Evolutionary conservation across 2,888 invertebrate species (phyloP).

Genomic region (Orthonychiurus folsomi): DNA sequence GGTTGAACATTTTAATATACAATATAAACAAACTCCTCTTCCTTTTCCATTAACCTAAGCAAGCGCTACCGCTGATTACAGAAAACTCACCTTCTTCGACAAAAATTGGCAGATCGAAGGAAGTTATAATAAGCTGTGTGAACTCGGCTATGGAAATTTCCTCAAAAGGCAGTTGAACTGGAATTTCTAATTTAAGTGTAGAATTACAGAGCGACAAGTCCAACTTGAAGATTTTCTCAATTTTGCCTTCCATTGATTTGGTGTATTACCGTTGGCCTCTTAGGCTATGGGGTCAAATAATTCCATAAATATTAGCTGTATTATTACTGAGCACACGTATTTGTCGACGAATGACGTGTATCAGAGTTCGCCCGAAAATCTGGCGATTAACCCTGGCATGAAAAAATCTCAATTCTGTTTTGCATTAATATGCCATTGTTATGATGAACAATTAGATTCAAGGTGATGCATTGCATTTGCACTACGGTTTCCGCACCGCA

Average conservation of each 20-base stretch:
- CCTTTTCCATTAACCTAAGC: conserved; percentile 13
- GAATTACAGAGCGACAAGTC: conserved; percentile 9
- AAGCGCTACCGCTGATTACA: too few relatives aligned
- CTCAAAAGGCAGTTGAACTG: conserved; percentile 54
- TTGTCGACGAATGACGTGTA: neutral
- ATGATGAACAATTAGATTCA: too few relatives aligned
- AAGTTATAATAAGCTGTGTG: conserved; percentile 56
- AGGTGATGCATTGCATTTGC: too few relatives aligned
- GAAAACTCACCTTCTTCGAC: conserved; percentile 54
- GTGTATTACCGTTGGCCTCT: too few relatives aligned
- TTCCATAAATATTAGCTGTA: too few relatives aligned
- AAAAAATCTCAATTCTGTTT: conserved; percentile 3
- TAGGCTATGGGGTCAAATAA: too few relatives aligned
- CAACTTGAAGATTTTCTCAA: conserved; percentile 14
- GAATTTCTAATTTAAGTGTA: conserved; percentile 51
- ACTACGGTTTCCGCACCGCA: too few relatives aligned
- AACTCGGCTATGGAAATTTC: conserved; percentile 54
- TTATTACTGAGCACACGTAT: neutral
- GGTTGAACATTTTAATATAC: too few relatives aligned
- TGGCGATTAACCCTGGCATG: neutral
- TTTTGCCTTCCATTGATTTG: neutral
- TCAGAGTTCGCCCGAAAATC: neutral
- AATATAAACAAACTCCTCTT: too few relatives aligned
- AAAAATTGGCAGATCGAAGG: conserved; percentile 61
- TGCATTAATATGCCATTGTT: too few relatives aligned